A percentile compares a stretch with the other conserved stretches of the same genome.
Evolutionary conservation across 2,113 vertebrate genomes (phyloP).

Genomic region (Nyctibius bracteatus): DNA sequence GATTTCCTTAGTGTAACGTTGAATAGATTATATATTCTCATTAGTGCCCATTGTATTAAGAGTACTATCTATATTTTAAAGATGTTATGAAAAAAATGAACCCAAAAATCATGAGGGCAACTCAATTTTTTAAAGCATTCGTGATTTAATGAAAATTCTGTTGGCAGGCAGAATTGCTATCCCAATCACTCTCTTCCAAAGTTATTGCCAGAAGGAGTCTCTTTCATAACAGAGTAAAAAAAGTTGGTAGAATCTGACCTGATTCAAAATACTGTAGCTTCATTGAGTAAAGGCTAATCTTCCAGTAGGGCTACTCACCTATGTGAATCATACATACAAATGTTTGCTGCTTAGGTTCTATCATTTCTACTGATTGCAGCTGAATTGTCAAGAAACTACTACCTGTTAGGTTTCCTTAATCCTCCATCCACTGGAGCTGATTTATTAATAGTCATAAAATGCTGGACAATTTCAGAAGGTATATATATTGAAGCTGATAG

Average conservation of each 20-base stretch:
- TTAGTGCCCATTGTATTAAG: not conserved
- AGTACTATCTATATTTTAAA: not conserved
- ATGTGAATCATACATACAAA: not conserved
- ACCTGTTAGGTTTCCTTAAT: not conserved
- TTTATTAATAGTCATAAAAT: not conserved
- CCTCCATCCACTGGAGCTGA: not conserved
- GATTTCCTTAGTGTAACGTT: not conserved
- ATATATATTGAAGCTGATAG: not conserved
- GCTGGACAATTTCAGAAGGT: not conserved
- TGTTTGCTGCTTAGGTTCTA: not conserved
- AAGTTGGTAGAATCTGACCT: not conserved
- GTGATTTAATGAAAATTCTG: not conserved
- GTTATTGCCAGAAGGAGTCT: not conserved
- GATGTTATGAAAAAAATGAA: not conserved
- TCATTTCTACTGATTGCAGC: not conserved
- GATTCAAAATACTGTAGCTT: not conserved
- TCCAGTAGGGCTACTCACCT: too few species aligned
- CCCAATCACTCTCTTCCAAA: not conserved
- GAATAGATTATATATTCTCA: not conserved
- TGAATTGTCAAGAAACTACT: not conserved
- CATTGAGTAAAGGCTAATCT: too few species aligned
- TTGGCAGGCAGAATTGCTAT: not conserved
- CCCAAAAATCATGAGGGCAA: not conserved
- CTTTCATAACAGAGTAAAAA: not conserved
- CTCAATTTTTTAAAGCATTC: not conserved